phyloP scores from a whole-genome alignment of 2,113 vertebrate genomes.

The Brachypodius melanocephalos region DNA sequence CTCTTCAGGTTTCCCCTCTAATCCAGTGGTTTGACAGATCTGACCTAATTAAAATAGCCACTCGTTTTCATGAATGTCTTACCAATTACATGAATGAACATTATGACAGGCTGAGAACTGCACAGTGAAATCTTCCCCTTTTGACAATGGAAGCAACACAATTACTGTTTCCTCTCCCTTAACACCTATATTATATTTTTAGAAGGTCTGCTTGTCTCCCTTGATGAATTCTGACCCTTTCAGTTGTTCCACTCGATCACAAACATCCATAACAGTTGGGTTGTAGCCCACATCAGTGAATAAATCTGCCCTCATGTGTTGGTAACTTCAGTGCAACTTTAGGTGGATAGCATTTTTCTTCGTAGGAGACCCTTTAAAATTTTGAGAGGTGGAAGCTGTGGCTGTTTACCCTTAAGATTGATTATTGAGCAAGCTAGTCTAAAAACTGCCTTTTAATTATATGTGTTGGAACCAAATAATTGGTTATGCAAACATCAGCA shows the following conservation, averaged over 20 bases:
- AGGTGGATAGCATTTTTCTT: background rate
- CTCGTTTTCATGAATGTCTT: background rate
- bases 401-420: background rate
- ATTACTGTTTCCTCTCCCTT: background rate
- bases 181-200: background rate
- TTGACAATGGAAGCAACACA: background rate
- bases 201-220: background rate
- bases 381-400: background rate
- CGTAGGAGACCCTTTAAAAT: background rate
- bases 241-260: background rate
- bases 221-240: background rate
- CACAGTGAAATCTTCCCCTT: background rate
- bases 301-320: background rate
- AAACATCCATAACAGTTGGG: background rate
- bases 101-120: background rate
- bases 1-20: background rate
- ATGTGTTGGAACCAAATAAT: background rate
- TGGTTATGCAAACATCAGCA: background rate
- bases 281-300: background rate
- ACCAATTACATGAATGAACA: background rate
- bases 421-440: background rate
- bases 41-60: slow-evolving; percentile 33
- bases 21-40: slow-evolving; percentile 18
- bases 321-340: background rate
- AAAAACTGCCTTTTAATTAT: background rate